Conservation (phyloP, 2,888 invertebrate genomes). For the Drosophila basisetae region DNA sequence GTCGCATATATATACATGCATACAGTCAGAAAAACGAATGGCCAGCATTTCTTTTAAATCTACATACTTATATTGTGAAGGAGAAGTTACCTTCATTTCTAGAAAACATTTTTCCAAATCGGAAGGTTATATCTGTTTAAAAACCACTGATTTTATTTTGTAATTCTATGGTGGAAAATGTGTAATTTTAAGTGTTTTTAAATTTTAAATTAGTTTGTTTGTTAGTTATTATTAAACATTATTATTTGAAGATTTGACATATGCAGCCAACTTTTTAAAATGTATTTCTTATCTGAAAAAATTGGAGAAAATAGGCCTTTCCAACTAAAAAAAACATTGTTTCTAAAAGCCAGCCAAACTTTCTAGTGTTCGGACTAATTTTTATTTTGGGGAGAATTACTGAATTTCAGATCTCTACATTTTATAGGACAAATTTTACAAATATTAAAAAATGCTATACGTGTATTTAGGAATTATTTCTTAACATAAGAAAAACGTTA, state of each 20-base stretch:
- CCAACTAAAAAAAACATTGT: no score
- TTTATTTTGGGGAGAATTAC: no score
- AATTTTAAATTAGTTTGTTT: background rate
- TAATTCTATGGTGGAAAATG: background rate
- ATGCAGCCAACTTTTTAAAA: no score
- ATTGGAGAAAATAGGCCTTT: no score
- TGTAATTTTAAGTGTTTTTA: background rate
- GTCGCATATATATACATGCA: background rate
- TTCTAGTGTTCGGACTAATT: no score
- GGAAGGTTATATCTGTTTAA: background rate
- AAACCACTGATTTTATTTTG: background rate
- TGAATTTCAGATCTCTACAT: background rate
- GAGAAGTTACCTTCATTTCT: background rate
- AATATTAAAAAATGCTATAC: background rate
- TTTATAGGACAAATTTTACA: background rate
- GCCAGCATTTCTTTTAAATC: background rate
- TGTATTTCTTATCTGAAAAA: no score
- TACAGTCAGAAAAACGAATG: background rate
- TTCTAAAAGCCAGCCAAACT: no score
- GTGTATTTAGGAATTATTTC: background rate
- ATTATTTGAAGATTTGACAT: background rate
- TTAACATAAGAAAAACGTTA: background rate
- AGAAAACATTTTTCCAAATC: background rate
- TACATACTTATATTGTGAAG: no score
- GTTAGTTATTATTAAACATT: background rate